Base-by-base conservation (phyloP, 2,113 vertebrate species). In the Sorex araneus region DNA sequence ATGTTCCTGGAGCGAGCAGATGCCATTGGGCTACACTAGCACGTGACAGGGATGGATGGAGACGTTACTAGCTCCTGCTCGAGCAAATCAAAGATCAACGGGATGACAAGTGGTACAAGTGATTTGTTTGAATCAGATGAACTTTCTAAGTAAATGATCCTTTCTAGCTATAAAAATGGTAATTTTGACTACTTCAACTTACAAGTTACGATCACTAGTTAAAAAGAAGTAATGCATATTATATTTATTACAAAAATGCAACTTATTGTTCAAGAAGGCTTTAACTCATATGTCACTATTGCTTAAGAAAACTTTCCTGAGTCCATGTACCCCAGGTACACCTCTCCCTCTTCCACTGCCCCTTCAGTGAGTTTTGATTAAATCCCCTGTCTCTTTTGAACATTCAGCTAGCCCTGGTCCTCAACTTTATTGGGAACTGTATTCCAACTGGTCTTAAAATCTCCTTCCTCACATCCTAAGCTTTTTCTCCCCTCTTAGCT, bases 91-190 rank as follows among this genome's bases (percentile, higher is more conserved):
- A n/a, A n/a, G n/a, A n/a, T n/a, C n/a, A n/a, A n/a, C n/a, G n/a
- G n/a, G n/a, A n/a, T n/a, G n/a, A n/a, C n/a, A n/a, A n/a, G n/a
- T n/a, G n/a, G n/a, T n/a, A n/a, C n/a, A n/a, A n/a, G n/a, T n/a
- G n/a, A 63, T 80, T 83, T 66, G 23, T 23, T 50, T 89, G 18
- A 76, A 50, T 8, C 54, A 90, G 43, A 91, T 43, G 30, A 93
- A 74, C 83, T 30, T 86, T 7, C 70, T 66, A 47, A 34, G 0
- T 76, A 78, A 57, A 3, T 40, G n/a, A 79, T 45, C 21, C 79
- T 47, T 82, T 80, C 64, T 8, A 89, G 8, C 15, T 89, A 89
- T 82, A 89, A n/a, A 95, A 91, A 67, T 36, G 7, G 7, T 2
- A 75, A 0, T 91, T 83, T 93, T 60, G 84, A 71, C 64, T 85